These are phyloP conservation scores for Leptoclinus maculatus DNA, from an alignment of 2,797 vertebrate species.

Conservation along the genomic window DNA sequence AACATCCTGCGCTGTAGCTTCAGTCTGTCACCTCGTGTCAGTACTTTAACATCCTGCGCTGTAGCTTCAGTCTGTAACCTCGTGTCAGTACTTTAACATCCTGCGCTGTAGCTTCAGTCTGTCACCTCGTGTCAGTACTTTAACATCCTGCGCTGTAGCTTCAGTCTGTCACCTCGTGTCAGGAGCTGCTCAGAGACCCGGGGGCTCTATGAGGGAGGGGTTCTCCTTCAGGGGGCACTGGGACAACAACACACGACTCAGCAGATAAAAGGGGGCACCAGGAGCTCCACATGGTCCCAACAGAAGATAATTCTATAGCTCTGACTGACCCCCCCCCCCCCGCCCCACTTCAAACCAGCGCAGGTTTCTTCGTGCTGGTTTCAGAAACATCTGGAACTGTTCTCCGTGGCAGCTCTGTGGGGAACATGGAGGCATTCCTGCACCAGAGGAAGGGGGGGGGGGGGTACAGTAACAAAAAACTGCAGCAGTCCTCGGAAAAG, in stretches of 20 bases:
- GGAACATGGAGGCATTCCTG: constrained; percentile 47
- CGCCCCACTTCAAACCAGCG: neutral
- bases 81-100: constrained; percentile 2
- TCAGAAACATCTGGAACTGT: constrained; percentile 74
- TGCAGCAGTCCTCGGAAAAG: neutral
- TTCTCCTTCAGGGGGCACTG: constrained; percentile 39
- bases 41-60: constrained; percentile 8
- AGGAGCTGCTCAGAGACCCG: neutral
- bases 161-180: neutral
- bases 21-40: neutral
- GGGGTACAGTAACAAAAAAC: neutral
- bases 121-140: neutral
- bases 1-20: constrained; percentile 14
- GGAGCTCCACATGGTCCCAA: constrained; percentile 4
- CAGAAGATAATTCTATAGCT: neutral
- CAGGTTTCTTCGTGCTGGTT: constrained; percentile 16
- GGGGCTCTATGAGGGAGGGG: neutral
- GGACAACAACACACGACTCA: constrained; percentile 60
- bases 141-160: constrained; percentile 15
- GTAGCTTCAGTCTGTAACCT: constrained; percentile 1
- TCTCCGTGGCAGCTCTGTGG: constrained; percentile 53
- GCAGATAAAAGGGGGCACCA: constrained; percentile 22
- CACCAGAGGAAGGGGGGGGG: neutral
- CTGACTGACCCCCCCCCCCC: neutral
- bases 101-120: constrained; percentile 6